These are phyloP conservation scores for Aplidium turbinatum DNA, from an alignment of 23 tunicate genomes.

Conservation along the genomic window DNA sequence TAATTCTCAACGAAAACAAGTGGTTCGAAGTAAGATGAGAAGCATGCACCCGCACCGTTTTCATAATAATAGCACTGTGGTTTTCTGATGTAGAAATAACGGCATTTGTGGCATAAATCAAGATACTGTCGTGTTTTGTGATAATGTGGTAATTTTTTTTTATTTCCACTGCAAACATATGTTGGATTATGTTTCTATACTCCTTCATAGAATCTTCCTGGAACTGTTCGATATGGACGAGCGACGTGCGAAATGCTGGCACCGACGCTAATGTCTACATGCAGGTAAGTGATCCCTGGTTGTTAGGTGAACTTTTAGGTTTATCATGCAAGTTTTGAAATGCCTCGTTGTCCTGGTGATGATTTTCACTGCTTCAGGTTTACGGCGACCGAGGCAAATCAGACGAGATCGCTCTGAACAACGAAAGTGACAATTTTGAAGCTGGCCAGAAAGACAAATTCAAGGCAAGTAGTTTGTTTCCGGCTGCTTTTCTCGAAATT, in stretches of 20 bases:
- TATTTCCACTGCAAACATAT: too few species aligned
- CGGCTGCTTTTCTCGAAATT: too few species aligned
- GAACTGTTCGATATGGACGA: slow-evolving; percentile 87
- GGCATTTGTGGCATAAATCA: too few species aligned
- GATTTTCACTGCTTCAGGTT: slow-evolving; percentile 35
- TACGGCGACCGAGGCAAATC: slow-evolving; percentile 93
- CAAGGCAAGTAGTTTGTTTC: slow-evolving; percentile 48
- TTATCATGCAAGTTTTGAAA: too few species aligned
- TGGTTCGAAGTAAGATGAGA: slow-evolving; percentile 49
- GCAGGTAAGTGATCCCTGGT: slow-evolving; percentile 70
- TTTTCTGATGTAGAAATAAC: too few species aligned
- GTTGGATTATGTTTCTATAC: too few species aligned
- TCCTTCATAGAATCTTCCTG: slow-evolving; percentile 82
- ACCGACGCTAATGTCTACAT: slow-evolving; percentile 97
- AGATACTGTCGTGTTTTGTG: too few species aligned
- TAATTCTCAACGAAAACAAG: slow-evolving; percentile 82
- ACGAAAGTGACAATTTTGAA: slow-evolving; percentile 98
- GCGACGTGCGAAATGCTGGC: slow-evolving; percentile 85
- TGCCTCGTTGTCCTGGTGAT: too few species aligned
- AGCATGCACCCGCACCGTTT: too few species aligned
- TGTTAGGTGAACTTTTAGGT: too few species aligned
- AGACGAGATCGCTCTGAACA: slow-evolving; percentile 78
- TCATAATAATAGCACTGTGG: too few species aligned
- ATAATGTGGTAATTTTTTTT: too few species aligned
- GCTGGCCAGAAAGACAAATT: slow-evolving; percentile 95